phyloP scores from a whole-genome alignment of 2,113 vertebrate species.

The Dryoscopus gambensis region DNA sequence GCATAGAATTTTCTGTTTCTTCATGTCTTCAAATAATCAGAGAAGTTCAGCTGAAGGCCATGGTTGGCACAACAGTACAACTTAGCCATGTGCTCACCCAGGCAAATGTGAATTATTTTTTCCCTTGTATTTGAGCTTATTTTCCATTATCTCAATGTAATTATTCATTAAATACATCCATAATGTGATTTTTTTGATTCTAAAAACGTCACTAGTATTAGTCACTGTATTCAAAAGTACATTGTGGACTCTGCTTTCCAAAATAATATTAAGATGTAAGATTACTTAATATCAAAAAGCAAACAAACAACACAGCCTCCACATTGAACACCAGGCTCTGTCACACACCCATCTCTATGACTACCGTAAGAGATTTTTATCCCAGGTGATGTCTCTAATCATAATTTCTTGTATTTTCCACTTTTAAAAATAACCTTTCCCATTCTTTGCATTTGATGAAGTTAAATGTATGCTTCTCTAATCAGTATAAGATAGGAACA shows the following conservation, averaged over 20 bases:
- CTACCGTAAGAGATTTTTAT: neutral
- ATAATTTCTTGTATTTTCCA: neutral
- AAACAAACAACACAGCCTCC: neutral
- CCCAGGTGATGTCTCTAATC: neutral
- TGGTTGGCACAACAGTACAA: neutral
- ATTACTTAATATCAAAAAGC: neutral
- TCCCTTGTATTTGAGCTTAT: neutral
- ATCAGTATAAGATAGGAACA: neutral
- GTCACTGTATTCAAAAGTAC: neutral
- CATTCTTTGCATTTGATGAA: neutral
- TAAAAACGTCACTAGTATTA: neutral
- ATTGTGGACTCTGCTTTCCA: neutral
- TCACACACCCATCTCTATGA: neutral
- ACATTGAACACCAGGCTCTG: neutral
- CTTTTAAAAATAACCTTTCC: neutral
- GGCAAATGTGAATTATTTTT: neutral
- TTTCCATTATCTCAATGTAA: neutral
- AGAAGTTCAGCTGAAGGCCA: neutral
- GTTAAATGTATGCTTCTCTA: neutral
- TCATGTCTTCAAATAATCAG: neutral
- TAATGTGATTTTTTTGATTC: neutral
- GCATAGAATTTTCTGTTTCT: neutral
- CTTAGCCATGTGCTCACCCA: neutral
- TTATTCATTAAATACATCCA: neutral
- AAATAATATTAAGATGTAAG: neutral